Evolutionary conservation across 1,140 invertebrate species (phyloP).

Genomic region (Augochlora pura): DNA sequence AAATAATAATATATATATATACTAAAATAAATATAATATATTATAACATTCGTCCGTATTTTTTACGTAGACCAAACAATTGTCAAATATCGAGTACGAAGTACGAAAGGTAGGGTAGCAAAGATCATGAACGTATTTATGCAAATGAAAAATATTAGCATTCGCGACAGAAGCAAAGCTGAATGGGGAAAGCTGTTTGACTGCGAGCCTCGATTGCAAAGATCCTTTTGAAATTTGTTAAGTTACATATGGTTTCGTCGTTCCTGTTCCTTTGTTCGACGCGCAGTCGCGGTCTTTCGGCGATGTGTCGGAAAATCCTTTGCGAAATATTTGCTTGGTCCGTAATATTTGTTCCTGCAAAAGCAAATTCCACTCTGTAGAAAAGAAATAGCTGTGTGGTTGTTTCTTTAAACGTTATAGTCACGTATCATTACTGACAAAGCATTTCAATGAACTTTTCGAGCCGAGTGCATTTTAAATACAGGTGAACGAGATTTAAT

Average conservation of each 20-base stretch:
- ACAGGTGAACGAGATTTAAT: background rate
- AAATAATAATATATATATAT: no score
- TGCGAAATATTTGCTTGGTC: background rate
- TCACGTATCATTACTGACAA: background rate
- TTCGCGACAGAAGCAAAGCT: background rate
- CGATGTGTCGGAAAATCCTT: background rate
- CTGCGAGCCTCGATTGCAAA: background rate
- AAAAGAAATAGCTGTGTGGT: background rate
- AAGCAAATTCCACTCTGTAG: background rate
- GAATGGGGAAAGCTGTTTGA: background rate
- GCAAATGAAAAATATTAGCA: background rate
- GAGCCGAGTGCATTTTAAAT: background rate
- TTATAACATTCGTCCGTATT: no score
- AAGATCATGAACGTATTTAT: background rate
- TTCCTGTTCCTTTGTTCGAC: constrained; percentile 24
- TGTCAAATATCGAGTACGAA: background rate
- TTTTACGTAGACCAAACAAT: no score
- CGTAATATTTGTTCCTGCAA: background rate
- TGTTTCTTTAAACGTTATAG: background rate
- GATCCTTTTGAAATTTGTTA: background rate
- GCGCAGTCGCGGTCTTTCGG: background rate
- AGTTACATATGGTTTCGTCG: background rate
- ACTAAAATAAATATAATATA: no score
- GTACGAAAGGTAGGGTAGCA: background rate
- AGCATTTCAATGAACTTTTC: background rate